Evolutionary conservation across 1,140 invertebrate genomes (phyloP), one percentile per base, ranked within the genome.

Genomic region (Polypedilum pembai): DNA sequence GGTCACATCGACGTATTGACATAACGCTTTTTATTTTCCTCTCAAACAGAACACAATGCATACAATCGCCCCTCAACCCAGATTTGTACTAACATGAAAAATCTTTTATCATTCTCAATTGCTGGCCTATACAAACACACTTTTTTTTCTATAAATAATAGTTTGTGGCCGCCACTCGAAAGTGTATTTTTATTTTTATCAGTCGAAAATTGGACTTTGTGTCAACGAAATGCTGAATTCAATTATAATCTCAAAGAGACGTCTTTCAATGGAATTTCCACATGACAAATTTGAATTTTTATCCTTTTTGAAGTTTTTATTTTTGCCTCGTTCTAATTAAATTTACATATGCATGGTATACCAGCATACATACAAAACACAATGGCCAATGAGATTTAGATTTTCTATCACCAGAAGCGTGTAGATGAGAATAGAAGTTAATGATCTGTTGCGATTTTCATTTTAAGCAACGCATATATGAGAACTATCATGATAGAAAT

Each of bases 71-170:
- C 8, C 17, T 69, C 65, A 69, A 69, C 65, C 65, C 17, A 69
- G 65, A 69, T 69, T 69, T 69, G 17, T 20, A 69, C 24, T 56
- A 69, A 69, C 65, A 69, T 21, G 65, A 69, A 69, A 69, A 69
- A 56, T 56, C 45, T 56, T 56, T 56, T 56, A 56, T 56, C 45
- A 56, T 15, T 56, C n/a, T 12, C 10, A n/a, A 56, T 12, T 56
- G 45, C n/a, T 56, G 45, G 45, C 45, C 45, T 56, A 56, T 40
- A 69, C 17, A 74, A 63, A 65, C 21, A 56, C 12, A 56, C 45
- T 56, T 56, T 33, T 56, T 33, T 33, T 33, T 33, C 24, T 33
- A 33, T 33, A 33, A 56, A 56, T n/a, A 56, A 56, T 56, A 56
- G 45, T 56, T n/a, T 33, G n/a, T n/a, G n/a, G 3, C 12, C 41